Base-by-base conservation (phyloP, 2,797 vertebrate species). In the Sebastes oblongus region DNA sequence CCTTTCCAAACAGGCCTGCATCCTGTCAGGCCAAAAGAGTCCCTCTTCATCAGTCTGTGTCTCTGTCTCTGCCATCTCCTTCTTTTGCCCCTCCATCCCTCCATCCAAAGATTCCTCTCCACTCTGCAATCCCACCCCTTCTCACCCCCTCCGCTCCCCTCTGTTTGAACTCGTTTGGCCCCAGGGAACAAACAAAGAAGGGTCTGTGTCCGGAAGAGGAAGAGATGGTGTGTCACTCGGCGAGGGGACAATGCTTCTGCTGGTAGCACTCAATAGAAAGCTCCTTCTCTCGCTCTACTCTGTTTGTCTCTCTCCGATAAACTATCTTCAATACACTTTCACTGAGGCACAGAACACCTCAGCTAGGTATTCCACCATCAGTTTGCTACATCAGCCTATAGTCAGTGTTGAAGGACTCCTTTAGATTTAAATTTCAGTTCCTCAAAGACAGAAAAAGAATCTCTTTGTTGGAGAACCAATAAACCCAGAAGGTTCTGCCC, bases 121-220 rank as follows among this genome's bases (percentile, higher is more conserved):
- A 2, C 76, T 84, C 59, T 71, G 69, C 27, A 42, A 30, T 55
- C 74, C 77, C 74, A 78, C 14, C 77, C 61, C n/a, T 75, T 80
- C 22, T 65, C 83, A 5, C 60, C 66, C 64, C 55, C 55, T 46
- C 64, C 60, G 68, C 85, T 89, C 85, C 82, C 83, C 60, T 81
- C 78, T 88, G 88, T 91, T 89, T 86, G 94, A 95, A 95, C 93
- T 94, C 60, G 2, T 86, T 86, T 91, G 90, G 91, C 89, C 92
- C 82, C 81, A 75, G 77, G 85, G 82, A 87, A 89, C 85, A 90
- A 93, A 95, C 89, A 94, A 95, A 94, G 75, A 82, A 76, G 87
- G 86, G 85, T 93, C 86, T 95, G 91, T 95, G 90, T 93, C 88
- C 80, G 14, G 82, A n/a, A 83, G 85, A 94, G 93, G 95, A 94